These are phyloP conservation scores for Callosobruchus maculatus DNA, from an alignment of 2,888 invertebrate genomes.

Conservation along the genomic window DNA sequence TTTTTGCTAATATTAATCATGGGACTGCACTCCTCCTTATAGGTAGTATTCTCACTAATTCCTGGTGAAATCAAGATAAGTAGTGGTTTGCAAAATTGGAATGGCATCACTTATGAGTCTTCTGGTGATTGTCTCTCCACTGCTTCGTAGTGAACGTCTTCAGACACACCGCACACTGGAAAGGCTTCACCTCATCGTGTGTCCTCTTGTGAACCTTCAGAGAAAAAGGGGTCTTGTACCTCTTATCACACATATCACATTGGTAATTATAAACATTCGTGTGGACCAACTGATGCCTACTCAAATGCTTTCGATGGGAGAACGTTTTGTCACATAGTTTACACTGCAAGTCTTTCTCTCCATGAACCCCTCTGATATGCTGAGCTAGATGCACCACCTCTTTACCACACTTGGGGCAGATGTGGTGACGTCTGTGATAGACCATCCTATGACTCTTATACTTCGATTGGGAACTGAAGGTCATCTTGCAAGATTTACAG, in stretches of 20 bases:
- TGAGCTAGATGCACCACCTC: constrained; percentile 17
- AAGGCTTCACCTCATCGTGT: constrained; percentile 30
- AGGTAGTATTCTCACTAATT: too few species aligned
- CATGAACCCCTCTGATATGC: constrained; percentile 19
- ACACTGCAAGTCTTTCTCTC: constrained; percentile 16
- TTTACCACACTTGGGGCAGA: constrained; percentile 47
- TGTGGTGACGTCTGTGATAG: constrained; percentile 12
- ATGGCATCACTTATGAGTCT: constrained; percentile 49
- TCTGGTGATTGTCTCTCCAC: constrained; percentile 49
- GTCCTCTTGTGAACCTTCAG: constrained; percentile 28
- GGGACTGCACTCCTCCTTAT: too few species aligned
- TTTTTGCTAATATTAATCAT: too few species aligned
- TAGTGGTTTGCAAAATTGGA: too few species aligned
- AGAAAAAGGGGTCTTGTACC: constrained; percentile 39
- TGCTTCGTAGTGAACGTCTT: constrained; percentile 42
- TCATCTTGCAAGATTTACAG: constrained; percentile 12
- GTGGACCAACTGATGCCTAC: constrained; percentile 36
- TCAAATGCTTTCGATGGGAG: constrained; percentile 25
- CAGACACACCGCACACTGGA: constrained; percentile 38
- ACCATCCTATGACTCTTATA: constrained; percentile 18
- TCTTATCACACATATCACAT: constrained; percentile 50
- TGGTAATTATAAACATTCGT: constrained; percentile 49
- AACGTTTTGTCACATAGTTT: constrained; percentile 26
- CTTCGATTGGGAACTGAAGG: constrained; percentile 17
- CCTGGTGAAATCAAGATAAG: too few species aligned